Evolutionary conservation across 2,888 invertebrate genomes (phyloP).

Genomic region (Mactromeris polynyma): DNA sequence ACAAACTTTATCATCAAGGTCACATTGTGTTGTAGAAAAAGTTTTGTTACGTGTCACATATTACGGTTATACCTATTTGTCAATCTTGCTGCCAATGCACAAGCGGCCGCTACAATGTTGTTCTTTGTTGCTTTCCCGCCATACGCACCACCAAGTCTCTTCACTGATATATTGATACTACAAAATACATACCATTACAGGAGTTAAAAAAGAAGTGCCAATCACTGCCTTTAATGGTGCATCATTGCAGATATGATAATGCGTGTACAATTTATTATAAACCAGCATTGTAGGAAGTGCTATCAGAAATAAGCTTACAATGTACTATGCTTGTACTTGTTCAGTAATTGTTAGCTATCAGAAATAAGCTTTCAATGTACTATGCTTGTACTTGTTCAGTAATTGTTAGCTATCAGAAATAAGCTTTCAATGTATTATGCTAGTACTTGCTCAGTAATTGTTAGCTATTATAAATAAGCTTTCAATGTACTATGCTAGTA

Average conservation of each 20-base stretch:
- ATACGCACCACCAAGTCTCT: conserved; percentile 93
- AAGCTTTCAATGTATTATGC: no score
- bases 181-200: conserved; percentile 2
- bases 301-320: background rate
- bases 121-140: conserved; percentile 92
- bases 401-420: no score
- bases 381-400: background rate
- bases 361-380: background rate
- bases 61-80: conserved; percentile 61
- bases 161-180: conserved; percentile 91
- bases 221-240: background rate
- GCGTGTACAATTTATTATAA: no score
- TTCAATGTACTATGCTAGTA: no score
- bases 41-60: background rate
- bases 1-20: no score
- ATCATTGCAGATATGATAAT: background rate
- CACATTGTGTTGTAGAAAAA: no score
- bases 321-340: background rate
- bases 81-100: conserved; percentile 90
- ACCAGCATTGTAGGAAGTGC: background rate
- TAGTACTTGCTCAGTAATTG: no score
- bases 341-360: background rate
- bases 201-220: background rate
- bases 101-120: conserved; percentile 90
- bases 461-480: no score